Base-by-base conservation (phyloP, 2,888 invertebrate species). In the Eulithis prunata region DNA sequence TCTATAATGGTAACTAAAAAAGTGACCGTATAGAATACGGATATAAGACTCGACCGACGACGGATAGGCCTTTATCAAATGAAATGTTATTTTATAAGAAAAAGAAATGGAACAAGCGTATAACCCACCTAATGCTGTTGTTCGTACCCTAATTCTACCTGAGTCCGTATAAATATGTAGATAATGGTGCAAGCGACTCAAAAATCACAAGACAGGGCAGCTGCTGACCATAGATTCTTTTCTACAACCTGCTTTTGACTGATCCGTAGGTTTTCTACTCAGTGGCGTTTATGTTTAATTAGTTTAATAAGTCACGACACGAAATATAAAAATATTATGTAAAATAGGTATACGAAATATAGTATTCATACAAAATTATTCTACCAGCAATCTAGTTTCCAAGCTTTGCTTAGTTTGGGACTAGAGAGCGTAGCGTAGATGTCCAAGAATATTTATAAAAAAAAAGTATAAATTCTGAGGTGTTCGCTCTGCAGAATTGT, bases 291-390 rank as follows among this genome's bases (percentile, higher is more conserved):
- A 66, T 75, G 67, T 75, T 79, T 78, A 78, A 72, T 75, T 32
- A 4, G 72, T 74, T 74, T 64, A n/a, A n/a, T 71, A 74, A 84
- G 82, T 87, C 82, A 83, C 83, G 84, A 83, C 77, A 76, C 70
- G 72, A 81, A 85, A 86, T 86, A 85, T 86, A 86, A 89, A 88
- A n/a, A 88, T 85, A 85, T 74, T 62, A 75, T 77, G 77, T 79
- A 80, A 74, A 79, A 81, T 79, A 80, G 72, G 69, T 73, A n/a
- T n/a, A 76, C 69, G 75, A 68, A 75, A 21, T 21, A 21, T 21
- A 21, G 21, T 21, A 21, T 21, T 21, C 21, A 21, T 21, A 21
- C 21, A 21, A 1, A 21, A 21, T 21, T 21, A 21, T 21, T 21
- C 21, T 21, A 21, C 2, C 21, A 21, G 21, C 21, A 21, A 21